These are phyloP conservation scores for Vulpes ferrilata DNA, from an alignment of 2,113 vertebrate species.

Conservation along the genomic window DNA sequence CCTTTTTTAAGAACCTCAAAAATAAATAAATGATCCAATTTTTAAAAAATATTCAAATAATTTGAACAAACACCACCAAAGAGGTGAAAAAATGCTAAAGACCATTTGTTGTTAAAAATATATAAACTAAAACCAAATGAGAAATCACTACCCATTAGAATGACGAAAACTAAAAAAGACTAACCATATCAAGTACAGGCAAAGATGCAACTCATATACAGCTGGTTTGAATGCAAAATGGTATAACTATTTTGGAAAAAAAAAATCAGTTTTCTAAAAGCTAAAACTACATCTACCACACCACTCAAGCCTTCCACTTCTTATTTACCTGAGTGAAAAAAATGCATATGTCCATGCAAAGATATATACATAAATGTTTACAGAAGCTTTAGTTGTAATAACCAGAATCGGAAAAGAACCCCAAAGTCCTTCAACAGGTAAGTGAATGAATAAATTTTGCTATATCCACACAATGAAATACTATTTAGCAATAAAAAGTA, in stretches of 20 bases:
- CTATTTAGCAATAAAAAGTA: neutral
- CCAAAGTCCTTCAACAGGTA: neutral
- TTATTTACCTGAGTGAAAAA: neutral
- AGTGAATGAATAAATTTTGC: neutral
- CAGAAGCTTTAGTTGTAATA: neutral
- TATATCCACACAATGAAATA: neutral
- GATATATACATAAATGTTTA: neutral
- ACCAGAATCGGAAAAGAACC: neutral
- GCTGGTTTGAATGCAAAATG: neutral
- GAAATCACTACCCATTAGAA: neutral
- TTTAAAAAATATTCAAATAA: neutral
- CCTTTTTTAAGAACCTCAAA: neutral
- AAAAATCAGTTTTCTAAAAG: neutral
- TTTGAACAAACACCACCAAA: neutral
- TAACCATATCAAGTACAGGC: neutral
- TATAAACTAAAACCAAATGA: neutral
- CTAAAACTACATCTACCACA: neutral
- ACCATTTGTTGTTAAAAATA: neutral
- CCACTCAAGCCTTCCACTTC: neutral
- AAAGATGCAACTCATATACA: neutral
- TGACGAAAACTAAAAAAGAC: neutral
- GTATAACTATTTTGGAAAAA: neutral
- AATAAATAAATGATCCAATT: neutral
- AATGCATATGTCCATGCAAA: neutral
- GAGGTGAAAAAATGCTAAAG: neutral